These are phyloP conservation scores for Lycia hirtaria DNA, from an alignment of 2,888 invertebrate species.

Conservation along the genomic window DNA sequence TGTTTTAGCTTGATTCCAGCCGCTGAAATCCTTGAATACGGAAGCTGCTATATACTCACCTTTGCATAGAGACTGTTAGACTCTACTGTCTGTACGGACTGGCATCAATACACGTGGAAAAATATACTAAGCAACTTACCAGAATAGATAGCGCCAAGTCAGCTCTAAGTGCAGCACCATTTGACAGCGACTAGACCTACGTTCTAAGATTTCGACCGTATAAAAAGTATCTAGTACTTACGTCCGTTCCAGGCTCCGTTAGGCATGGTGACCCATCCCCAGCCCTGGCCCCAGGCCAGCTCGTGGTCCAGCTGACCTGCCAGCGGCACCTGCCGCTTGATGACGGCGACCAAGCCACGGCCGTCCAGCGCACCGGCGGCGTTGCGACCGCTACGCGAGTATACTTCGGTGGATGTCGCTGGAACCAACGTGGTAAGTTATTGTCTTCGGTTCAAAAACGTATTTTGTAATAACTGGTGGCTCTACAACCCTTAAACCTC, in stretches of 20 bases:
- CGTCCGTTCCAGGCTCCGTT: slow-evolving; percentile 88
- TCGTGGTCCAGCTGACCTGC: slow-evolving; percentile 84
- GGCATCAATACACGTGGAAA: not conserved
- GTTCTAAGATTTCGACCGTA: not conserved
- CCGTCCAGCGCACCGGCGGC: slow-evolving; percentile 73
- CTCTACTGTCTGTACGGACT: not conserved
- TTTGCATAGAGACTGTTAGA: not conserved
- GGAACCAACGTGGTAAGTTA: slow-evolving; percentile 38
- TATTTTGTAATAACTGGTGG: not conserved
- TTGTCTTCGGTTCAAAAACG: not conserved
- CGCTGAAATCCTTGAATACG: slow-evolving; percentile 18
- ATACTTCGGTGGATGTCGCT: slow-evolving; percentile 75
- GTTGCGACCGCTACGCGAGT: slow-evolving; percentile 63
- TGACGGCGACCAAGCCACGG: slow-evolving; percentile 78
- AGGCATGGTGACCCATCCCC: slow-evolving; percentile 90
- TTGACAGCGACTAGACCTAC: not conserved
- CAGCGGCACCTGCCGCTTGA: slow-evolving; percentile 80
- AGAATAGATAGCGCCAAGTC: not conserved
- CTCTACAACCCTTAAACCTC: not conserved
- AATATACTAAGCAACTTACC: not conserved
- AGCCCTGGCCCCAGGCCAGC: slow-evolving; percentile 90
- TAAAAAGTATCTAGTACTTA: slow-evolving; percentile 57
- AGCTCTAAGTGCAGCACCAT: not conserved
- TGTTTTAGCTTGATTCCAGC: slow-evolving; percentile 25
- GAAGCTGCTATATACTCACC: slow-evolving; percentile 9